Evolutionary conservation across 2,888 invertebrate genomes (phyloP).

Genomic region (Tribolium freemani): DNA sequence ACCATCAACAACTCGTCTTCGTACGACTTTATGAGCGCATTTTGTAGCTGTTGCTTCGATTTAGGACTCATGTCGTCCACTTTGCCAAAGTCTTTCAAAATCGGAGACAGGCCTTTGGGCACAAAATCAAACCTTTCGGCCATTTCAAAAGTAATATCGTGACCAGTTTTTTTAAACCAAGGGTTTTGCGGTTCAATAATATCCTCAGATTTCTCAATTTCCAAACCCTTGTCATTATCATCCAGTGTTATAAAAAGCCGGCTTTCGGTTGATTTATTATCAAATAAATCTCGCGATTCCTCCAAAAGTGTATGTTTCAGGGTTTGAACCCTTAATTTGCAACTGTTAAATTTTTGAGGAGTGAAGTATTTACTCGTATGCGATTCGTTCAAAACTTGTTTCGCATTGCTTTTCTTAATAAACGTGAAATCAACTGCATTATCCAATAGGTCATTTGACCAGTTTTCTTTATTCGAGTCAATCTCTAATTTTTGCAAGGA

Average conservation of each 20-base stretch:
- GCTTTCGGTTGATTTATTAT: background rate
- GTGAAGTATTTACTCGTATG: slow-evolving; percentile 27
- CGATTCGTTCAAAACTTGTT: background rate
- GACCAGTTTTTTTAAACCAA: slow-evolving; percentile 1
- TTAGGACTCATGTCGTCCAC: slow-evolving; percentile 59
- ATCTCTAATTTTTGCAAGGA: background rate
- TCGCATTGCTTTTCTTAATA: background rate
- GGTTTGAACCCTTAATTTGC: background rate
- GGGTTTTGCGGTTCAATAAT: background rate
- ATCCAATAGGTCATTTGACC: background rate
- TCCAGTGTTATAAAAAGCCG: slow-evolving; percentile 1
- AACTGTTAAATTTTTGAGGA: background rate
- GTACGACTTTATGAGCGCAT: slow-evolving; percentile 60
- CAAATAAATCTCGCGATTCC: slow-evolving; percentile 8
- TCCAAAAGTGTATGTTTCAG: background rate
- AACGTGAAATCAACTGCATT: background rate
- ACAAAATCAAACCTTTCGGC: slow-evolving; percentile 69
- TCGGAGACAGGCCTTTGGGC: slow-evolving; percentile 75
- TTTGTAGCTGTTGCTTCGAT: slow-evolving; percentile 59
- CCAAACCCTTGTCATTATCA: too few species aligned
- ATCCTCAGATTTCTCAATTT: background rate
- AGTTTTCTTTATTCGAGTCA: background rate
- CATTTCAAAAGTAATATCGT: slow-evolving; percentile 62
- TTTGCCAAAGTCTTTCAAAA: slow-evolving; percentile 65
- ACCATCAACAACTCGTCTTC: slow-evolving; percentile 61